A percentile compares a stretch with the other conserved stretches of the same genome.
phyloP scores from a whole-genome alignment of 2,888 invertebrate genomes.

The Netelia melanura region DNA sequence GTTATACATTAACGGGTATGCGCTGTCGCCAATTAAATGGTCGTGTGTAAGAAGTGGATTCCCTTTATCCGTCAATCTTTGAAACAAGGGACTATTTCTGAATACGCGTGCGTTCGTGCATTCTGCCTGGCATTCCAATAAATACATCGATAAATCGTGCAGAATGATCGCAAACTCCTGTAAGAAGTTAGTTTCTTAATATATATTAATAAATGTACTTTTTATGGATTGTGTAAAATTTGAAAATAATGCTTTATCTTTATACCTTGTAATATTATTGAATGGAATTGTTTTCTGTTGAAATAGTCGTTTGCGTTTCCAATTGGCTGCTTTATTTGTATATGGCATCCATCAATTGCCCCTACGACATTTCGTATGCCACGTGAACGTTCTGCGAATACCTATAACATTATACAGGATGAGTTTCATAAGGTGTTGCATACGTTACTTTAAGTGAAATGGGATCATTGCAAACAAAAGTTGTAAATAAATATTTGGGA shows the following conservation, averaged over 20 bases:
- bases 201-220: background rate
- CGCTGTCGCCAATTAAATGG: no score
- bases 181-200: background rate
- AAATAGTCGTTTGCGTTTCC: no score
- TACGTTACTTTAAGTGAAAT: no score
- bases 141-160: slow-evolving; percentile 15
- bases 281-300: slow-evolving; percentile 1
- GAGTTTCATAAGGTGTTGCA: no score
- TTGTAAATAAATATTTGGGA: no score
- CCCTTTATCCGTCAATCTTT: background rate
- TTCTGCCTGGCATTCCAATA: slow-evolving; percentile 20
- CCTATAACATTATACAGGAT: no score
- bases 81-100: background rate
- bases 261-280: slow-evolving; percentile 28
- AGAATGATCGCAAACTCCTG: slow-evolving; percentile 8
- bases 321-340: no score
- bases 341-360: no score
- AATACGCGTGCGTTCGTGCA: slow-evolving; percentile 30
- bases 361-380: no score
- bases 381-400: no score
- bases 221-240: background rate
- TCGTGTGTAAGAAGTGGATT: slow-evolving; percentile 28
- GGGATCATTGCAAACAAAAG: no score
- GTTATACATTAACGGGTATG: no score
- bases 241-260: background rate